These are phyloP conservation scores for Amphilophus citrinellus DNA, from an alignment of 2,113 vertebrate genomes.

Conservation along the genomic window DNA sequence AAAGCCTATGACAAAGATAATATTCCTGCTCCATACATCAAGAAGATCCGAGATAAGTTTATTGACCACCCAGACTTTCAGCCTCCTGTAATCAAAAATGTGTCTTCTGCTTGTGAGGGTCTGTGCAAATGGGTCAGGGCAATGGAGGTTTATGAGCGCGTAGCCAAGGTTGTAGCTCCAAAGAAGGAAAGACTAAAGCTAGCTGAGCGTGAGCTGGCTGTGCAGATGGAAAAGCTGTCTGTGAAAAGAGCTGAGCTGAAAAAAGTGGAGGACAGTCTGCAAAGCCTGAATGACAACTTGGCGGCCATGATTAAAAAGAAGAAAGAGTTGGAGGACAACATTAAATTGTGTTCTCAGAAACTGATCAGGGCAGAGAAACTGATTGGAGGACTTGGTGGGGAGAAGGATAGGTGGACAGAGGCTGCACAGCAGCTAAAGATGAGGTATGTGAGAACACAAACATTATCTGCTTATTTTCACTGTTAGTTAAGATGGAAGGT, in stretches of 20 bases:
- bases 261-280: constrained; percentile 85
- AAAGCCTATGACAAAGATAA: constrained; percentile 91
- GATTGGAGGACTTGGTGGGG: constrained; percentile 91
- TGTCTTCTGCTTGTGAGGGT: constrained; percentile 93
- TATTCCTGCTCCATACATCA: constrained; percentile 85
- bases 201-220: constrained; percentile 81
- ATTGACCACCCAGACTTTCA: constrained; percentile 90
- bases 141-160: constrained; percentile 91
- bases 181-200: constrained; percentile 84
- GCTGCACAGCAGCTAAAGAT: constrained; percentile 83
- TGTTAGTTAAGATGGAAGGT: neutral
- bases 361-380: constrained; percentile 89
- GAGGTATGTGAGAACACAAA: constrained; percentile 41
- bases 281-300: constrained; percentile 86
- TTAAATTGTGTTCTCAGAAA: constrained; percentile 91
- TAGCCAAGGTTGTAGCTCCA: constrained; percentile 91
- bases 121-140: constrained; percentile 94
- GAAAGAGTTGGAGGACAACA: constrained; percentile 85
- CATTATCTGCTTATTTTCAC: neutral
- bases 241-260: constrained; percentile 89
- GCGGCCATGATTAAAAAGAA: constrained; percentile 87
- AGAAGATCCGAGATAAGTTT: constrained; percentile 90
- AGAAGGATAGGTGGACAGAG: constrained; percentile 94
- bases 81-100: constrained; percentile 88
- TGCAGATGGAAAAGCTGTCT: constrained; percentile 86